Conservation (phyloP, 2,888 invertebrate species). For the Piscicola geometra region DNA sequence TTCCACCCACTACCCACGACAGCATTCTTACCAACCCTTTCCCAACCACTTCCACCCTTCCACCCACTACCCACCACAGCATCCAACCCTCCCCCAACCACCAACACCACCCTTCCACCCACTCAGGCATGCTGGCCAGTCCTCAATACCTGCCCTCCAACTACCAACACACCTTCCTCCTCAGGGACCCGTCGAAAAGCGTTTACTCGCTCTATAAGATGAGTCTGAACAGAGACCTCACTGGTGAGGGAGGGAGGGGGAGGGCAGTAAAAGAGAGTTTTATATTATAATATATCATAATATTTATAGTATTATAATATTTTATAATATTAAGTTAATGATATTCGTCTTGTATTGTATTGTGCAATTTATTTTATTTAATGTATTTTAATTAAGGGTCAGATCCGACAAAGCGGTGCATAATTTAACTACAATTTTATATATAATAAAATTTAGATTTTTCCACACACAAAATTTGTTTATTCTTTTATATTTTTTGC, state of each 20-base stretch:
- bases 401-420: too few relatives aligned
- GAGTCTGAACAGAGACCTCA: constrained; percentile 45
- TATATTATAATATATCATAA: too few relatives aligned
- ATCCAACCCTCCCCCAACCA: neutral
- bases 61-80: neutral
- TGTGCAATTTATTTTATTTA: too few relatives aligned
- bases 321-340: too few relatives aligned
- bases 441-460: too few relatives aligned
- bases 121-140: constrained; percentile 36
- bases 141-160: constrained; percentile 42
- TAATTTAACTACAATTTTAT: too few relatives aligned
- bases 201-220: constrained; percentile 47
- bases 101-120: neutral
- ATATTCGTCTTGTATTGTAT: too few relatives aligned
- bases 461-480: too few relatives aligned
- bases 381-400: too few relatives aligned
- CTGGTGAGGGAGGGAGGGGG: constrained; percentile 40
- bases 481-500: too few relatives aligned
- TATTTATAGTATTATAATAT: too few relatives aligned
- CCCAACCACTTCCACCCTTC: neutral
- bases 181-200: constrained; percentile 46
- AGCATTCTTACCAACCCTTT: neutral
- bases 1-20: neutral
- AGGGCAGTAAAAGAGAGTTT: too few relatives aligned
- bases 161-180: constrained; percentile 46